Evolutionary conservation across 2,797 vertebrate genomes (phyloP).

Genomic region (Salmo trutta): DNA sequence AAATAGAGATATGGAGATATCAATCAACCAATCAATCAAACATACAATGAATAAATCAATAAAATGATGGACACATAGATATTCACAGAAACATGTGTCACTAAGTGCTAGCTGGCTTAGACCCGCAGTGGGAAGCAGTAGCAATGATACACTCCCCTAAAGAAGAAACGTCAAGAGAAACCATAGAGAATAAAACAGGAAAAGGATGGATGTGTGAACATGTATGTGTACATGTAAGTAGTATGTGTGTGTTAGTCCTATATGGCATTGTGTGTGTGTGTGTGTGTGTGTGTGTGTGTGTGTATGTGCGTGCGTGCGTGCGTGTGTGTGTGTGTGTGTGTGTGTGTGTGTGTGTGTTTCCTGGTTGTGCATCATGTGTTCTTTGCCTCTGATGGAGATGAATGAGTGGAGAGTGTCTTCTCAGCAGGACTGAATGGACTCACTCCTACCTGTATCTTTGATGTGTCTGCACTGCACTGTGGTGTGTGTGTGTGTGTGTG

Average conservation of each 20-base stretch:
- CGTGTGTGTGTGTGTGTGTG: background rate
- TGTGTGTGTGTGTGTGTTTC: background rate
- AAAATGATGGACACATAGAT: no score
- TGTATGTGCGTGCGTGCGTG: no score
- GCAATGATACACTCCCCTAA: background rate
- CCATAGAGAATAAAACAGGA: background rate
- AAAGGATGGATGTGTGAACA: background rate
- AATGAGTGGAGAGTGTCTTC: slow-evolving; percentile 19
- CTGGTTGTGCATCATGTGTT: background rate
- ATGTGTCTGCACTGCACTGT: slow-evolving; percentile 9
- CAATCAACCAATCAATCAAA: background rate
- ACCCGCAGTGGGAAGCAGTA: no score
- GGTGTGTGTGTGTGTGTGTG: slow-evolving; percentile 17
- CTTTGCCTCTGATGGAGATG: background rate
- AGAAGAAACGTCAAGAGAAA: background rate
- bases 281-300: background rate
- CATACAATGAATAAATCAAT: background rate
- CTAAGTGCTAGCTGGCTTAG: no score
- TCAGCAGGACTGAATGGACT: slow-evolving; percentile 15
- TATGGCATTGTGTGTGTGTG: no score
- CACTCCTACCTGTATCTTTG: slow-evolving; percentile 21
- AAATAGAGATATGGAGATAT: no score
- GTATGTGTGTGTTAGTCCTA: background rate
- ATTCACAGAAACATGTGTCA: no score
- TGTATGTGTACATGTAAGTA: no score